Base-by-base conservation (phyloP, 2,888 invertebrate species). In the Trypoxylon attenuatum region DNA sequence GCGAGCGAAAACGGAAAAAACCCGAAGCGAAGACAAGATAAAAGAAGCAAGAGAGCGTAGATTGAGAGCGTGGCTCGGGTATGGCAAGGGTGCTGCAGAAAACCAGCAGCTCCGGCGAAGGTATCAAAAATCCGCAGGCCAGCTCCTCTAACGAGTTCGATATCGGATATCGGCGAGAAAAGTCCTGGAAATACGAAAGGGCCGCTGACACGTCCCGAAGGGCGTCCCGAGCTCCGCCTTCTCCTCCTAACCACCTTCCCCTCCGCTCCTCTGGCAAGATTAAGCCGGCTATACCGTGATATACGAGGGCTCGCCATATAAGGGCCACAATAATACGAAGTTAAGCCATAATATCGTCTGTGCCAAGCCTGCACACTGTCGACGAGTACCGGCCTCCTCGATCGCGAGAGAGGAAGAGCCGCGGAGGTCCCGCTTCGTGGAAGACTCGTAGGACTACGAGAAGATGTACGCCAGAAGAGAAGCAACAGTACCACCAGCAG, bases 351-450 rank as follows among this genome's bases (percentile, higher is more conserved):
- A 81, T 81, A 77, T 73, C 70, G 76, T 72, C 61, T 64, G 66
- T 54, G 63, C 49, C 50, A 62, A 55, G 29, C 29, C 10, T 2
- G 33, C 33, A 6, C 6, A 13, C 8, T 10, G n/a, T n/a, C n/a
- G 33, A 8, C 25, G 8, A 25, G 25, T 57, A 55, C 50, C 15
- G 50, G 25, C 51, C 58, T 46, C 41, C 55, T 38, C 53, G 42
- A n/a, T 21, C 29, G 15, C 25, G 23, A 38, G 56, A 29, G 53
- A 73, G 46, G 76, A 70, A 70, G 72, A 71, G n/a, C 71, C 73
- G 69, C 63, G 77, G 74, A 79, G 76, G 78, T 81, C 78, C 75
- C 71, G 69, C 76, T 82, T 82, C 81, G 80, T 82, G 78, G 82
- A 82, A 82, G 80, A 71, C 80, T 73, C 77, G 66, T 73, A 77